phyloP scores from a whole-genome alignment of 2,888 invertebrate genomes.

The Athripsodes cinereus region DNA sequence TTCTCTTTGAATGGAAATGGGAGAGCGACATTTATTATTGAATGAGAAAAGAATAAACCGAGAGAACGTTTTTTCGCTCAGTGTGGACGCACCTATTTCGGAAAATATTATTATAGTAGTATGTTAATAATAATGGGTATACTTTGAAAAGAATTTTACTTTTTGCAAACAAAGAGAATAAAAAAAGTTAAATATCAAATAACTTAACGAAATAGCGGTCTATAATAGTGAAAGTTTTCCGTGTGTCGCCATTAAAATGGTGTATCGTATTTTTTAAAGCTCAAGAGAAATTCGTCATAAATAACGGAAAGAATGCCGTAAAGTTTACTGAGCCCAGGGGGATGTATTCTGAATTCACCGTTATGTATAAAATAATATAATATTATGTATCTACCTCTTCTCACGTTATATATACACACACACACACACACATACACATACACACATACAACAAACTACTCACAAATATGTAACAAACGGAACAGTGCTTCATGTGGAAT shows the following conservation, averaged over 20 bases:
- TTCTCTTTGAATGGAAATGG: too few species aligned
- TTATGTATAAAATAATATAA: not conserved
- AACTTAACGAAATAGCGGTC: conserved; percentile 14
- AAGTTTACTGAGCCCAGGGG: conserved; percentile 21
- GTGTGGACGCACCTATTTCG: too few species aligned
- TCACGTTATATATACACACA: not conserved
- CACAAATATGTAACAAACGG: not conserved
- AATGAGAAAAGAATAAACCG: too few species aligned
- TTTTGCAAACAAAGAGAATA: not conserved
- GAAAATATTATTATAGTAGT: too few species aligned
- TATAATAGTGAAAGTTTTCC: conserved; percentile 16
- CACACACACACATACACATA: not conserved
- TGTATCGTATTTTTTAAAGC: conserved; percentile 18
- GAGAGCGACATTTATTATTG: too few species aligned
- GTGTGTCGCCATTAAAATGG: conserved; percentile 19
- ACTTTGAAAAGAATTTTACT: too few species aligned
- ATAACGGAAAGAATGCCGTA: conserved; percentile 21
- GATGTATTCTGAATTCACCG: conserved; percentile 3
- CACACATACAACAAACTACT: not conserved
- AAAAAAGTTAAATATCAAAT: conserved; percentile 10
- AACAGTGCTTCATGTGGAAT: not conserved
- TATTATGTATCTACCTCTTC: not conserved
- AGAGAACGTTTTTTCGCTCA: too few species aligned
- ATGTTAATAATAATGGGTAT: too few species aligned
- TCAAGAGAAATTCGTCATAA: conserved; percentile 22